Evolutionary conservation across 2,888 invertebrate species (phyloP).

Genomic region (Epinotia brunnichana): DNA sequence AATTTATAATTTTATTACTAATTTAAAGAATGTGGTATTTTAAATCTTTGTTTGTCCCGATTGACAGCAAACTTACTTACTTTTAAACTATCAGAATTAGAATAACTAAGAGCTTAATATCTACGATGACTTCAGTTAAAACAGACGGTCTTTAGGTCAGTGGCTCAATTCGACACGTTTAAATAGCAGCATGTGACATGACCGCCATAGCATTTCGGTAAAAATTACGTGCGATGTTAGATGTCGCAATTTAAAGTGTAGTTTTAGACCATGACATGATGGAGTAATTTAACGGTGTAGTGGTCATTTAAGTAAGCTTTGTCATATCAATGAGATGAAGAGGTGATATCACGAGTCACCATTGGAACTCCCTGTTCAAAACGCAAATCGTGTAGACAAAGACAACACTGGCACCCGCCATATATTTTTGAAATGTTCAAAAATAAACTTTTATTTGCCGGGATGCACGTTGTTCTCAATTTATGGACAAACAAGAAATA

Average conservation of each 20-base stretch:
- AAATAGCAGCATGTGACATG: not conserved
- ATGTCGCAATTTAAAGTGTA: too few species aligned
- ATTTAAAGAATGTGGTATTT: not conserved
- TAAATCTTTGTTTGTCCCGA: not conserved
- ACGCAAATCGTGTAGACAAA: constrained; percentile 6
- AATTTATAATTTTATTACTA: not conserved
- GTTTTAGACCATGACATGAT: too few species aligned
- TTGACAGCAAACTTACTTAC: too few species aligned
- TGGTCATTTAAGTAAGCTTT: not conserved
- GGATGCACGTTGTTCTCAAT: constrained; percentile 50
- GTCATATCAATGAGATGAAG: not conserved
- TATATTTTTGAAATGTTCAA: constrained; percentile 44
- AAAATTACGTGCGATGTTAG: not conserved
- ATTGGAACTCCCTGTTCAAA: too few species aligned
- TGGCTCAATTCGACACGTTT: not conserved
- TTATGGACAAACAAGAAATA: constrained; percentile 52
- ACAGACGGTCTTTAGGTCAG: not conserved
- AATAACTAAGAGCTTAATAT: too few species aligned
- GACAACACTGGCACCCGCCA: constrained; percentile 35
- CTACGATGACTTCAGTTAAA: not conserved
- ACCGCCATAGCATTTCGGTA: not conserved
- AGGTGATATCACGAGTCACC: not conserved
- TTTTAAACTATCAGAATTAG: too few species aligned
- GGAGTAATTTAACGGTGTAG: not conserved
- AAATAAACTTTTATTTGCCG: constrained; percentile 51